Evolutionary conservation across 2,113 vertebrate genomes (phyloP), one percentile per base, ranked within the genome.

Genomic region (Xiphophorus hellerii): DNA sequence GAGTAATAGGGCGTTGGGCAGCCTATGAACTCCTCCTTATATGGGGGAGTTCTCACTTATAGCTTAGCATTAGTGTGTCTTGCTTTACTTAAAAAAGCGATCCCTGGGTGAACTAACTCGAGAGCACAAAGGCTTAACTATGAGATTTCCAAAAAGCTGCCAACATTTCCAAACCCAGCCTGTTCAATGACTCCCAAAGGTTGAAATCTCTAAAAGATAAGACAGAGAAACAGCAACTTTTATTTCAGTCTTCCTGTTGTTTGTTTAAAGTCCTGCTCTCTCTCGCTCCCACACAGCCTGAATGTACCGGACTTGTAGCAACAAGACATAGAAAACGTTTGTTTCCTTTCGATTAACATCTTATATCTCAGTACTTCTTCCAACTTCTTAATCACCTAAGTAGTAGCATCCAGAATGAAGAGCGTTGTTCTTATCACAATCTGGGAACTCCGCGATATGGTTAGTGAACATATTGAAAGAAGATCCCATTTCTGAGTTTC

Each of bases 1-100:
- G 82, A 93, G 90, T 88, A 93, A 87, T 90, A 94, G 92, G 84
- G 78, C 91, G 81, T 65, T 71, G 1, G 76, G 72, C 83, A 89
- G 80, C 85, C 87, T 87, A 89, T 92, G 93, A 93, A 93, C 92
- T 28, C 28, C 28, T 28, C 28, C 28, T 28, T 28, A 28, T 28
- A 28, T 28, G 83, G 89, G 87, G 84, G 73, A 74, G 79, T 66
- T 62, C 81, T 89, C 70, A n/a, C 44, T 48, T 20, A 20, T 48
- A 48, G 17, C 44, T 7, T 20, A 17, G 17, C 15, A 20, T 20
- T 48, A 48, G 44, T 1, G 39, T 4, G 4, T 14, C 39, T 42
- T 42, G 14, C 39, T 42, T 42, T 42, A 15, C 39, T 42, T 13
- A 15, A 42, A 15, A 35, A 42, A 15, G 39, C 14, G 14, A 42